Percentiles rank a stretch among this genome's conserved stretches.
phyloP scores from a whole-genome alignment of 2,113 vertebrate species.

The Vireo altiloquus region DNA sequence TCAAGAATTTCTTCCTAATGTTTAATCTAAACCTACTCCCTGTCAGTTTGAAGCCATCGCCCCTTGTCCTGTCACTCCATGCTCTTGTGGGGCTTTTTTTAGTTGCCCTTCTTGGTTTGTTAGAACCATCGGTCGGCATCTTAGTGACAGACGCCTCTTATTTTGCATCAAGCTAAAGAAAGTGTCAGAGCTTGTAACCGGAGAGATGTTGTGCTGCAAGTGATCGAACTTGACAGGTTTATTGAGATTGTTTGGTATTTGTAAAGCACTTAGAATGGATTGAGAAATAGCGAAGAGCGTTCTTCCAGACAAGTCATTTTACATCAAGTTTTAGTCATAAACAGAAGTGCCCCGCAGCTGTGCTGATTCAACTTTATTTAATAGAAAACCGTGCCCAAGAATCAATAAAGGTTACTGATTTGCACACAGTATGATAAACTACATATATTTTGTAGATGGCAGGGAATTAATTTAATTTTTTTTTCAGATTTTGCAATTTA shows the following conservation, averaged over 20 bases:
- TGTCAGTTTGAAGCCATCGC: background rate
- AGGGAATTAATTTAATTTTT: background rate
- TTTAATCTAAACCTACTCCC: background rate
- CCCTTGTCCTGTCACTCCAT: background rate
- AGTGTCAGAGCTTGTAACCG: background rate
- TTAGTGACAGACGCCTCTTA: background rate
- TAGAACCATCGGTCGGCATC: background rate
- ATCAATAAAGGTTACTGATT: constrained; percentile 46
- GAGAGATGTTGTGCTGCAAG: background rate
- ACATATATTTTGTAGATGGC: background rate
- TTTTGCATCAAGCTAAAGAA: constrained; percentile 18
- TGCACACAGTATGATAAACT: background rate
- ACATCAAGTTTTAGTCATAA: constrained; percentile 48
- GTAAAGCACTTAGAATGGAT: constrained; percentile 25
- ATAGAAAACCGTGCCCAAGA: background rate
- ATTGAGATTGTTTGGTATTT: constrained; percentile 50
- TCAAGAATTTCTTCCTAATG: background rate
- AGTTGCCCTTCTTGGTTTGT: background rate
- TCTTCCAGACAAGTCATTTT: constrained; percentile 42
- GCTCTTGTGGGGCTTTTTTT: background rate
- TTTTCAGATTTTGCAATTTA: background rate
- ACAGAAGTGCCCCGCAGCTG: background rate
- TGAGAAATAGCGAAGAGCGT: constrained; percentile 8
- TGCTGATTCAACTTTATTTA: constrained; percentile 43
- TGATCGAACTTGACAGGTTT: background rate